Conservation (phyloP, 1,140 invertebrate species). For the Lutraria rhynchaena region DNA sequence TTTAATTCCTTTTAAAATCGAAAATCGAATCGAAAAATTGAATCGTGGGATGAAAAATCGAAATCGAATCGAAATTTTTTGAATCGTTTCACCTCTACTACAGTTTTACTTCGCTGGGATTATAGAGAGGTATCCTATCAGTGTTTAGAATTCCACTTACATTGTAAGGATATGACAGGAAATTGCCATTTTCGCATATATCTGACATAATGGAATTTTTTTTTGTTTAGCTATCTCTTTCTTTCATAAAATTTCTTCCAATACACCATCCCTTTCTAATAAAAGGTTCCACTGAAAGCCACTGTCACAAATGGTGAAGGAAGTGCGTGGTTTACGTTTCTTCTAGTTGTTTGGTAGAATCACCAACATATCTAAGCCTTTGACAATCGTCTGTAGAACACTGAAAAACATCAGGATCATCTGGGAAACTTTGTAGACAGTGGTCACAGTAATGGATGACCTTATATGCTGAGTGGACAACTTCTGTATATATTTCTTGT, state of each 20-base stretch:
- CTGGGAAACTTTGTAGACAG: constrained; percentile 20
- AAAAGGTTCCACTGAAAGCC: constrained; percentile 12
- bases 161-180: neutral
- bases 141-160: constrained; percentile 47
- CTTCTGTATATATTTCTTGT: constrained; percentile 26
- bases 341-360: constrained; percentile 8
- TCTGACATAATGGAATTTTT: neutral
- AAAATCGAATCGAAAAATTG: too few relatives aligned
- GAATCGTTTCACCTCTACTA: too few relatives aligned
- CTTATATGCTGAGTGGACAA: constrained; percentile 11
- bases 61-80: too few relatives aligned
- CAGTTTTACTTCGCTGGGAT: constrained; percentile 26
- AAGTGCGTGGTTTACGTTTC: constrained; percentile 3
- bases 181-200: constrained; percentile 22
- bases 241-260: constrained; percentile 18
- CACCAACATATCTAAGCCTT: constrained; percentile 20
- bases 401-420: constrained; percentile 14
- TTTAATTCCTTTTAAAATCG: too few relatives aligned
- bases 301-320: constrained; percentile 28
- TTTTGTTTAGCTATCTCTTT: constrained; percentile 6
- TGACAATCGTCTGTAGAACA: constrained; percentile 21
- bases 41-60: too few relatives aligned
- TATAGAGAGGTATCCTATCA: constrained; percentile 48
- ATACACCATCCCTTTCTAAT: constrained; percentile 26
- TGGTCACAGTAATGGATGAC: constrained; percentile 22